These are phyloP conservation scores for Galendromus occidentalis DNA, from an alignment of 1,140 invertebrate species.

Conservation along the genomic window DNA sequence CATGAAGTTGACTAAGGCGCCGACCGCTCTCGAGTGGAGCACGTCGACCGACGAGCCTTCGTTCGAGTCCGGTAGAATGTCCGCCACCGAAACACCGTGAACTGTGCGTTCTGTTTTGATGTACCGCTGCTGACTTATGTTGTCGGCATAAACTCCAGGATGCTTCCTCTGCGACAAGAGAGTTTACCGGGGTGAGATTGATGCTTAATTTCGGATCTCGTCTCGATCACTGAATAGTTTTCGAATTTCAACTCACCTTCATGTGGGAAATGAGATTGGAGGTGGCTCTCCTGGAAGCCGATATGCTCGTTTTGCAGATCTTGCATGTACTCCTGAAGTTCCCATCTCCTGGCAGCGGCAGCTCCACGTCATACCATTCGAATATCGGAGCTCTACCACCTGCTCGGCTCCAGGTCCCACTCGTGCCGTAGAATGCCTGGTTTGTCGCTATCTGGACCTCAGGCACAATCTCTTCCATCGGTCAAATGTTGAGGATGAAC, in stretches of 20 bases:
- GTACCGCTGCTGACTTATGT: background rate
- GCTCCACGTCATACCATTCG: constrained; percentile 7
- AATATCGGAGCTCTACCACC: background rate
- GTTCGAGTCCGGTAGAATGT: too few species aligned
- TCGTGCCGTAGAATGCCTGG: too few species aligned
- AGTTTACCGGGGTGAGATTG: background rate
- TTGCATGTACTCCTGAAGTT: constrained; percentile 8
- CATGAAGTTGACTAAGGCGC: background rate
- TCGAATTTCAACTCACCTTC: background rate
- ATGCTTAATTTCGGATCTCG: background rate
- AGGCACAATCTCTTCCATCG: too few species aligned
- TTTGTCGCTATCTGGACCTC: too few species aligned
- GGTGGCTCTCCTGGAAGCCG: background rate
- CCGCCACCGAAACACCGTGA: background rate
- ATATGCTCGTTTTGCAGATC: constrained; percentile 8
- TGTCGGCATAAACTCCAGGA: background rate
- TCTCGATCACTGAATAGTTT: background rate
- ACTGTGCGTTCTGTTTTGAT: constrained; percentile 3
- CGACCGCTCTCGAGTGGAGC: background rate
- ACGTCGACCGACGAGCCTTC: background rate
- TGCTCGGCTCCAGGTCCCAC: background rate
- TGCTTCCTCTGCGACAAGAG: background rate
- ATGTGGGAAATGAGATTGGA: constrained; percentile 5
- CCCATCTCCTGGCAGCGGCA: constrained; percentile 2
- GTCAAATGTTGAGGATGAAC: too few species aligned